Conservation (phyloP, 2,113 vertebrate species). For the Pygoscelis antarcticus region DNA sequence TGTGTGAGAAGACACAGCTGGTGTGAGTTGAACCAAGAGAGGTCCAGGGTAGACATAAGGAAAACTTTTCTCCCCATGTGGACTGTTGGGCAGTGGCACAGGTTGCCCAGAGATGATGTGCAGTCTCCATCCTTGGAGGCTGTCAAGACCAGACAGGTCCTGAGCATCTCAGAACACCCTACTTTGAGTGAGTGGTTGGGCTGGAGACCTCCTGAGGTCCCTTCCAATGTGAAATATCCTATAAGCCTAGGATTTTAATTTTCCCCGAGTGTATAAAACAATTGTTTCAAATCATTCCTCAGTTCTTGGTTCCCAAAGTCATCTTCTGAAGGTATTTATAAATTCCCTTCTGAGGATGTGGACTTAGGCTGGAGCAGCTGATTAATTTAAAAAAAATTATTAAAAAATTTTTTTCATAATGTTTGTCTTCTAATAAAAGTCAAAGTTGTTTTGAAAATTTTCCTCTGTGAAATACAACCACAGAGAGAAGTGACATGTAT, state of each 20-base stretch:
- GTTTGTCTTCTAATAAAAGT: not conserved
- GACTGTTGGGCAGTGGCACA: not conserved
- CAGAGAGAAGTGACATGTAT: not conserved
- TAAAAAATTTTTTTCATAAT: not conserved
- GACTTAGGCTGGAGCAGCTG: not conserved
- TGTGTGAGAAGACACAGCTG: not conserved
- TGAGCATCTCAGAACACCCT: not conserved
- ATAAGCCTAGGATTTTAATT: not conserved
- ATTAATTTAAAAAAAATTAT: not conserved
- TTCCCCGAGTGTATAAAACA: fast-evolving
- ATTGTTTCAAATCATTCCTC: not conserved
- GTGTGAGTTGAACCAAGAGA: too few species aligned
- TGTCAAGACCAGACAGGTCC: not conserved
- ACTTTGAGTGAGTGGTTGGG: fast-evolving
- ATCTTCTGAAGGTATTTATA: not conserved
- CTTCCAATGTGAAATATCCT: fast-evolving
- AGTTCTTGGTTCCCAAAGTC: not conserved
- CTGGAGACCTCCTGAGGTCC: not conserved
- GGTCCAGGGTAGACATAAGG: not conserved
- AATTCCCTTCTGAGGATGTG: not conserved
- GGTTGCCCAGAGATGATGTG: not conserved
- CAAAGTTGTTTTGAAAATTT: not conserved
- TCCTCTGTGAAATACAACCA: not conserved
- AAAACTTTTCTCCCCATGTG: fast-evolving
- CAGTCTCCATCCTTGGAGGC: not conserved